Evolutionary conservation across 1,140 invertebrate genomes (phyloP).

Genomic region (Coelopa frigida): DNA sequence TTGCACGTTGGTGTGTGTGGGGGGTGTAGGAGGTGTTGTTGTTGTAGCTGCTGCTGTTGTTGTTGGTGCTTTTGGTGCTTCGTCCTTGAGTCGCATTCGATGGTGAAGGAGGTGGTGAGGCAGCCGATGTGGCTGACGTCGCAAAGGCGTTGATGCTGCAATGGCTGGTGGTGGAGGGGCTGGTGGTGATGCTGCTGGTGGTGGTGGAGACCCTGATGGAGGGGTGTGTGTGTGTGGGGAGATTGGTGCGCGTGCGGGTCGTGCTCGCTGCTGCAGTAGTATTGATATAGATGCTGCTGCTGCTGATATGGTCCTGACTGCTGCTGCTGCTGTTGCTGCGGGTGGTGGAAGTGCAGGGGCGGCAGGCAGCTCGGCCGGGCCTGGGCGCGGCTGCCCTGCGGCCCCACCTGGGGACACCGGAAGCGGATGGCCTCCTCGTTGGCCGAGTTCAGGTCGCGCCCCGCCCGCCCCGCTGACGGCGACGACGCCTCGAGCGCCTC

Average conservation of each 20-base stretch:
- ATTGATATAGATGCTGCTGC: constrained; percentile 12
- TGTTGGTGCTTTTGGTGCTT: constrained; percentile 3
- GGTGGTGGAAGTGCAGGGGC: constrained; percentile 36
- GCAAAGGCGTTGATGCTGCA: too few species aligned
- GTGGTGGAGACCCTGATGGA: constrained; percentile 6
- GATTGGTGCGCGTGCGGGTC: constrained; percentile 15
- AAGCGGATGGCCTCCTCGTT: constrained; percentile 37
- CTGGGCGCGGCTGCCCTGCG: constrained; percentile 32
- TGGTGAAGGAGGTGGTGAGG: constrained; percentile 8
- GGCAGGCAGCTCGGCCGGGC: constrained; percentile 33
- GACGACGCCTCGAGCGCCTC: not conserved
- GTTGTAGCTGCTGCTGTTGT: constrained; percentile 10
- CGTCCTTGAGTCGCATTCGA: constrained; percentile 12
- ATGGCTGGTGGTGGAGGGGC: constrained; percentile 10
- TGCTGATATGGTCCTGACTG: constrained; percentile 13
- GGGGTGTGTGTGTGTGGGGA: constrained; percentile 6
- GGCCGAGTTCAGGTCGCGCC: constrained; percentile 24
- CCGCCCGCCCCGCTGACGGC: constrained; percentile 4
- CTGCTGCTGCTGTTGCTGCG: constrained; percentile 10
- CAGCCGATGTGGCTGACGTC: not conserved
- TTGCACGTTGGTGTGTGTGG: not conserved
- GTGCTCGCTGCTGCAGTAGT: constrained; percentile 5
- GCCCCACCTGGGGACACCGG: constrained; percentile 40
- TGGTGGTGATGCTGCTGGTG: constrained; percentile 1
- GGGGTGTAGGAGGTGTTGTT: constrained; percentile 1